These are phyloP conservation scores for Syngnathus scovelli DNA, from an alignment of 2,113 vertebrate species.

Conservation along the genomic window DNA sequence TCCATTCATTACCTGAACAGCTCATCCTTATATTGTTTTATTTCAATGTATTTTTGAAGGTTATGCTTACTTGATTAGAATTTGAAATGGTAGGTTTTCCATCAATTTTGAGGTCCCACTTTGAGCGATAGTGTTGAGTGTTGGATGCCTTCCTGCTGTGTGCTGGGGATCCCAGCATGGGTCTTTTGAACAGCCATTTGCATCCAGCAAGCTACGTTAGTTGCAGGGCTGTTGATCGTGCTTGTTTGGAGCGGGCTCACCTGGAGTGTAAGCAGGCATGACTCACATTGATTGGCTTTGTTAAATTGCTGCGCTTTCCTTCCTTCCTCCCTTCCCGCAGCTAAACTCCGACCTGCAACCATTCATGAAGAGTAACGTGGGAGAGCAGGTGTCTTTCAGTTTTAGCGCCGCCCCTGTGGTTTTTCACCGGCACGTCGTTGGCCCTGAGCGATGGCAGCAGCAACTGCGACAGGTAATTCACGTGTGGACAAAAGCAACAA, in stretches of 20 bases:
- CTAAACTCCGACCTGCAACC: slow-evolving; percentile 92
- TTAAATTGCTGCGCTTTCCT: slow-evolving; percentile 22
- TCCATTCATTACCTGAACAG: too few relatives aligned
- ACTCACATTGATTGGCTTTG: not conserved
- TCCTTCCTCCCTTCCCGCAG: slow-evolving; percentile 66
- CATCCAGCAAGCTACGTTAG: slow-evolving; percentile 8
- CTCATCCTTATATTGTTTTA: too few relatives aligned
- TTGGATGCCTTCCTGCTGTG: slow-evolving; percentile 36
- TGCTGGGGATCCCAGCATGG: slow-evolving; percentile 47
- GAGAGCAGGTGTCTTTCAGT: slow-evolving; percentile 74
- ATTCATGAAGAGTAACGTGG: slow-evolving; percentile 77
- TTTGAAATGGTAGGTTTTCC: too few relatives aligned
- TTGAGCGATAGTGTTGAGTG: slow-evolving; percentile 9
- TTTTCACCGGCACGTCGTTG: slow-evolving; percentile 85
- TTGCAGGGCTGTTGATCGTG: slow-evolving; percentile 12
- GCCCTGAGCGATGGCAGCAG: slow-evolving; percentile 81
- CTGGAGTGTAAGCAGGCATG: slow-evolving; percentile 11
- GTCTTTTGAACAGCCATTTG: slow-evolving; percentile 33
- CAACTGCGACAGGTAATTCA: slow-evolving; percentile 82
- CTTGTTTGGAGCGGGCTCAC: slow-evolving; percentile 39
- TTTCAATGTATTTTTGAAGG: too few relatives aligned
- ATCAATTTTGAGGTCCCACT: slow-evolving; percentile 11
- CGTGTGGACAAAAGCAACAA: not conserved
- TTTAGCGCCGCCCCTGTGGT: slow-evolving; percentile 85
- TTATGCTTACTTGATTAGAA: too few relatives aligned